Base-by-base conservation (phyloP, 2,113 vertebrate species). In the Indicator maculatus region DNA sequence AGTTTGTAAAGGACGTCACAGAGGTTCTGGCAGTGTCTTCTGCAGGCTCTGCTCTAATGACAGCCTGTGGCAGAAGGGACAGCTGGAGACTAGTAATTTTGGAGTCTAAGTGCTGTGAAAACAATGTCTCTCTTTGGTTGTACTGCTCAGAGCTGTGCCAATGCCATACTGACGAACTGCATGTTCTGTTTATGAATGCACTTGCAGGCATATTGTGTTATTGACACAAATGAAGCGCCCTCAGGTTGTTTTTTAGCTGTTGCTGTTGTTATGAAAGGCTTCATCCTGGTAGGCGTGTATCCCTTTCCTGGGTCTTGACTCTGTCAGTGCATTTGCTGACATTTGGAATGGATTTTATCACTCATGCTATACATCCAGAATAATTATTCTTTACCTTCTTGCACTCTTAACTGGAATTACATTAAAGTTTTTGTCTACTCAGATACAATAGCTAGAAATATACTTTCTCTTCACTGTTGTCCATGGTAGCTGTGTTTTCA, bases 171-270 rank as follows among this genome's bases (percentile, higher is more conserved):
- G 21, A 78, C 47, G 30, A 45, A 41, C 38, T 47, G 20, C 8
- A 5, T 21, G 23, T 17, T 53, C 28, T 23, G 16, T 44, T 60
- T 5, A 4, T 20, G 16, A 2, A 2, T 1, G 1, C 10, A 0
- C 12, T 65, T 59, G 26, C 14, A 47, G 60, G 55, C 31, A 21
- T 86, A 11, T 7, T 1, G 0, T 17, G 31, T 44, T 73, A 30
- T 2, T 21, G 41, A 31, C 8, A 4, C 16, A 44, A 58, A 33
- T 16, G 6, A 72, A 44, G 30, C 8, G 21, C 53, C 67, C 30
- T 27, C 19, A 16, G 28, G 33, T 55, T 36, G 21, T 58, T 64
- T 73, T 52, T 39, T 78, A 14, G 31, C 60, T 63, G 24, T 73
- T 58, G 21, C 23, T 61, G 18, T 23, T 11, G 13, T 41, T 90